Percentiles rank a stretch among this genome's conserved stretches.
Evolutionary conservation across 30 jellyfish, hydroid and myxozoan species (phyloP).

Genomic region (Hydractinia echinata): DNA sequence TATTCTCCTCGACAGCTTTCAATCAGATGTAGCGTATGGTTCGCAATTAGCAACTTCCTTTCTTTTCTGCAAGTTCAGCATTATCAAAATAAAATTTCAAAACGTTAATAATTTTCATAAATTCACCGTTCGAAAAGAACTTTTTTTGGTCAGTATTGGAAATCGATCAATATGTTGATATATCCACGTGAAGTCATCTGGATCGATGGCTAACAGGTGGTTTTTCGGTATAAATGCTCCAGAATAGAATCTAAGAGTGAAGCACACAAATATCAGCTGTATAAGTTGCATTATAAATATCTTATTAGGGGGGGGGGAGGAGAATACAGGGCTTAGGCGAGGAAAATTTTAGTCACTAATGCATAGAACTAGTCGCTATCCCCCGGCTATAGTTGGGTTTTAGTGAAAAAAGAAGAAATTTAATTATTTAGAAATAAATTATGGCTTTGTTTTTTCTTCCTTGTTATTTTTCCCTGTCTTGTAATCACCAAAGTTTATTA

Average conservation of each 20-base stretch:
- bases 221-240: constrained; percentile 12
- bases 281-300: too few species aligned
- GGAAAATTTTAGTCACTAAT: neutral
- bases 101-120: too few species aligned
- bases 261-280: neutral
- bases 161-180: constrained; percentile 15
- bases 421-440: too few species aligned
- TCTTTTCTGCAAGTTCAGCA: too few species aligned
- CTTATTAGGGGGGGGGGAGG: neutral
- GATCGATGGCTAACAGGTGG: constrained; percentile 1
- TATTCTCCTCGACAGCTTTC: too few species aligned
- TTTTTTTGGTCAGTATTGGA: neutral
- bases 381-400: neutral
- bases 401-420: too few species aligned
- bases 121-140: neutral
- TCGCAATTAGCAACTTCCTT: too few species aligned
- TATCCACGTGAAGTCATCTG: constrained; percentile 15
- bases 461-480: too few species aligned
- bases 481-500: too few species aligned
- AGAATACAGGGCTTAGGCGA: neutral
- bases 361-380: neutral
- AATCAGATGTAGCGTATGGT: too few species aligned
- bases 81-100: too few species aligned
- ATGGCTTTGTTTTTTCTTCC: too few species aligned
- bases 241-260: neutral